Base-by-base conservation (phyloP, 1,140 invertebrate genomes). In the Homalodisca vitripennis region DNA sequence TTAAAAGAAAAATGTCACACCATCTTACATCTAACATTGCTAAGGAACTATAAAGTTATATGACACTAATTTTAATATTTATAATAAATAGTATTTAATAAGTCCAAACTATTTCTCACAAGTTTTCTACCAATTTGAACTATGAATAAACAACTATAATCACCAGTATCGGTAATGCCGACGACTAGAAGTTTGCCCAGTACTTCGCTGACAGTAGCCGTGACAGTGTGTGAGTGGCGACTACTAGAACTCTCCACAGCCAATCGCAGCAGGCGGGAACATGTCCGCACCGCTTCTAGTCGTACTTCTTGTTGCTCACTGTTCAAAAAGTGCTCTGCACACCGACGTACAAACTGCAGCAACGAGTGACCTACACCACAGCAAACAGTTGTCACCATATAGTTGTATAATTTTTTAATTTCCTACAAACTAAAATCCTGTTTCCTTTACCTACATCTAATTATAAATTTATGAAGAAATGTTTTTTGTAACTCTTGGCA, bases 241-340 rank as follows among this genome's bases (percentile, higher is more conserved):
- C 67, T 70, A 71, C 82, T 69, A 78, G 78, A 34, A n/a, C 69
- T 63, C 70, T 80, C 80, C 22, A 96, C 84, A 13, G 93, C 89
- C 47, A 96, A 86, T 66, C 92, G 86, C 3, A 99, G 82, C 6
- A 99, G 82, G 71, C 92, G 87, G 27, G 93, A 94, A 76, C 96
- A 97, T 0, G 96, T 99, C 76, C 91, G 87, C 0, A 99, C 97
- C 22, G 97, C 94, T 81, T 99, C 96, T 55, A 98, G 79, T 22
- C 97, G 86, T 0, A 99, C 91, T 78, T 98, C 94, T 74, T 90
- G 90, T 74, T 95, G 88, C 73, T 98, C 96, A 77, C 91, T 93
- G 6, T 88, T 89, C n/a, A 99, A 82, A 77, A 96, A 98, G 78
- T 93, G 88, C 74, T 98, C 95, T 1, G 95, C 93, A 81, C 95